Evolutionary conservation across 2,888 invertebrate species (phyloP), one percentile per base, ranked within the genome.

Genomic region (Xylocampa areola): DNA sequence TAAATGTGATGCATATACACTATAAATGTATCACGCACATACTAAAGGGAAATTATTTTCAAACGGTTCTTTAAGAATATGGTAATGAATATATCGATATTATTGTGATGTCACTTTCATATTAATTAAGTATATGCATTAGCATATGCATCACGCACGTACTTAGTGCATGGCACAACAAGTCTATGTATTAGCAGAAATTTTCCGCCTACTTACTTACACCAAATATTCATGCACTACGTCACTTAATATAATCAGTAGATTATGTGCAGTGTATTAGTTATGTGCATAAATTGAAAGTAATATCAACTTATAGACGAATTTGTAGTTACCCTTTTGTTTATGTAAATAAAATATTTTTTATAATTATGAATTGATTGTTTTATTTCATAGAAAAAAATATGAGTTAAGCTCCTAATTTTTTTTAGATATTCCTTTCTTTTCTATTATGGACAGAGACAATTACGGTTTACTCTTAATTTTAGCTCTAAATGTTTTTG

Each of bases 291-390:
- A 64, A 36, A 37, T 37, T 37, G 48, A 17, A 25, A 23, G 27
- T 57, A 37, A 16, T n/a, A n/a, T n/a, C 21, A 57, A 19, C 3
- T 32, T 13, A 1, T 57, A 39, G 49, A 39, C 11, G 33, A 50
- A 30, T 27, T 39, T 25, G 19, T 58, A 11, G 50, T 63, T 65
- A 62, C 65, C 66, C n/a, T 27, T 49, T 49, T 33, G 41, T 37
- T 41, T 57, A 19, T 65, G 21, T 65, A 37, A 62, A 65, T 57
- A 49, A 61, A 62, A 37, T 49, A 27, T 25, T 21, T 39, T 10
- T 3, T 23, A n/a, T n/a, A n/a, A 32, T 14, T 32, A 32, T 8
- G 13, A 8, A 32, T 13, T 8, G 13, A 6, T 7, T 14, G 11
- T 35, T 17, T 10, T 16, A 21, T 6, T 21, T 21, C 21, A 8